A percentile compares a stretch with the other conserved stretches of the same genome.
These are phyloP conservation scores for Euzophera pinguis DNA, from an alignment of 2,888 invertebrate species.

Conservation along the genomic window DNA sequence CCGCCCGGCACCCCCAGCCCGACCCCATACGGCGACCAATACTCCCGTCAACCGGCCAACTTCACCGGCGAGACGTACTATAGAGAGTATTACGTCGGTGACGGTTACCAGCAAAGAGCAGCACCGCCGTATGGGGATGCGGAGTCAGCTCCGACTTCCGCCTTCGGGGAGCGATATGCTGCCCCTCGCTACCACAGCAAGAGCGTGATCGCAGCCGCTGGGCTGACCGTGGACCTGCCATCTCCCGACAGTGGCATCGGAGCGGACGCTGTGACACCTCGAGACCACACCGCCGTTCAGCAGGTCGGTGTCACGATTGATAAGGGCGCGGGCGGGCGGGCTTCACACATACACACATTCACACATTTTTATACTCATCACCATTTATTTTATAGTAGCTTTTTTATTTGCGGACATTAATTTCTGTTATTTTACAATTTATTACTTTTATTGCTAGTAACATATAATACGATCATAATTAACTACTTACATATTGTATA, in stretches of 20 bases:
- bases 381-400: slow-evolving; percentile 7
- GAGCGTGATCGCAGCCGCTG: slow-evolving; percentile 86
- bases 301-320: slow-evolving; percentile 83
- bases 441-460: slow-evolving; percentile 9
- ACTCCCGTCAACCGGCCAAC: slow-evolving; percentile 75
- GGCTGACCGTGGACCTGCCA: slow-evolving; percentile 95
- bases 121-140: slow-evolving; percentile 79
- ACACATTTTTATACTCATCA: slow-evolving; percentile 32
- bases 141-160: slow-evolving; percentile 80
- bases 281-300: slow-evolving; percentile 93
- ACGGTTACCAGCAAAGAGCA: slow-evolving; percentile 81
- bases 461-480: slow-evolving; percentile 22
- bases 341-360: slow-evolving; percentile 36
- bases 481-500: slow-evolving; percentile 19
- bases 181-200: slow-evolving; percentile 86
- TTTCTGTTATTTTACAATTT: slow-evolving; percentile 3
- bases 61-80: slow-evolving; percentile 88
- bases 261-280: slow-evolving; percentile 94
- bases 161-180: slow-evolving; percentile 84
- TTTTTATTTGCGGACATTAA: slow-evolving; percentile 16
- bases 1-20: slow-evolving; percentile 84
- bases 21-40: slow-evolving; percentile 79
- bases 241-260: slow-evolving; percentile 98
- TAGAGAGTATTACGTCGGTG: slow-evolving; percentile 88
- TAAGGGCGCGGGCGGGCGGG: slow-evolving; percentile 69